Base-by-base conservation (phyloP, 2,113 vertebrate genomes). In the Lepisosteus osseus region DNA sequence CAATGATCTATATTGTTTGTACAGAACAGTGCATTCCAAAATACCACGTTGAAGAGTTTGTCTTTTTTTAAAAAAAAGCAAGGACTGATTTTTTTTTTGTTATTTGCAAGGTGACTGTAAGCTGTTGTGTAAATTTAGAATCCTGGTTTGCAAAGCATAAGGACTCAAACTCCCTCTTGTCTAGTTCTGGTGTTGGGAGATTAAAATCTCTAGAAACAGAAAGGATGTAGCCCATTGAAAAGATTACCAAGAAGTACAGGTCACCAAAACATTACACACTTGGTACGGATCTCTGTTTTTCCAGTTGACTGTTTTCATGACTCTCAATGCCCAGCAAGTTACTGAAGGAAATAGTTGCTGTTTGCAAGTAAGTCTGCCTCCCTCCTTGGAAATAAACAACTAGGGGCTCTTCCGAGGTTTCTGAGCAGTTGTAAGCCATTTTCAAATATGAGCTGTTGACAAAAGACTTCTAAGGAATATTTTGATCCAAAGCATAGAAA, bases 81-180 rank as follows among this genome's bases (percentile, higher is more conserved):
- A 90, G 93, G 94, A 96, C 90, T 89, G 87, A 93, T 92, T 91
- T 17, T 91, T 87, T 65, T 74, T 86, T 77, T 72, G 77, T 85
- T 69, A 78, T 87, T 84, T 89, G 79, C 82, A 83, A 79, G 84
- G 83, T 86, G 92, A 92, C 91, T 92, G 90, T 93, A 92, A 95
- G 93, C 92, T 92, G 91, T 93, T 95, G 95, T 97, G 94, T 92
- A 94, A 88, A 92, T 92, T 94, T 94, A 91, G 93, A 88, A 90
- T 88, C 87, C 87, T 93, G 88, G 91, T 90, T 95, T 89, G 89
- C 92, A 92, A 84, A 82, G 79, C 74, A 80, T 81, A 77, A 81
- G 77, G 78, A 79, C 83, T 82, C 83, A 66, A 79, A 75, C 82
- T 69, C 83, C 78, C 82, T 88, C 81, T 72, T 81, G 75, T 82